These are phyloP conservation scores for Lamellibrachia columna DNA, from an alignment of 2,888 invertebrate species.

Conservation along the genomic window DNA sequence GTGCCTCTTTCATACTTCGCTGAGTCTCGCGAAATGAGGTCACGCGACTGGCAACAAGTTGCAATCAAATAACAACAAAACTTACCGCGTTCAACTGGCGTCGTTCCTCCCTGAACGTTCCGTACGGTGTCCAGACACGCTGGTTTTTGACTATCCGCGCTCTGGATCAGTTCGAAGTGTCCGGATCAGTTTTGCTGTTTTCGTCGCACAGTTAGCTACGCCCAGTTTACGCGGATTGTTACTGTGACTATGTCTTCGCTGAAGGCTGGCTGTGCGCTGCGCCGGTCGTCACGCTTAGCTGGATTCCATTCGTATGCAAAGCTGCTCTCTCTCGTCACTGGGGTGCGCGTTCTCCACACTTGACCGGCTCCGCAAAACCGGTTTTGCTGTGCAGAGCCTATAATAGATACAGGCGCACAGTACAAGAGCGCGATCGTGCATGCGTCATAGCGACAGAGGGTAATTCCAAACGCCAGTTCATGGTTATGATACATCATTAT, in stretches of 20 bases:
- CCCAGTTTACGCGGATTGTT: background rate
- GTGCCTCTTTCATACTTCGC: background rate
- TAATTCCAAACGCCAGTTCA: background rate
- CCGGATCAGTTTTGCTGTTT: background rate
- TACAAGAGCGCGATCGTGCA: background rate
- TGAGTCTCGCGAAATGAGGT: background rate
- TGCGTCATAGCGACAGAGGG: background rate
- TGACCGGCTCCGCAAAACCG: background rate
- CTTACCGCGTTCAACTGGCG: background rate
- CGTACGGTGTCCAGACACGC: background rate
- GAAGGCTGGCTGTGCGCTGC: background rate
- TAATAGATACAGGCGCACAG: background rate
- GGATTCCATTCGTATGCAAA: constrained; percentile 7
- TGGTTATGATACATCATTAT: background rate
- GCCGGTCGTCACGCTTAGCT: background rate
- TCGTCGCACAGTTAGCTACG: background rate
- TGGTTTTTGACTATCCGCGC: background rate
- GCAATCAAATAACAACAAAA: background rate
- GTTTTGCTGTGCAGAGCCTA: background rate
- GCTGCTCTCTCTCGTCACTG: background rate
- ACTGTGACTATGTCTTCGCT: constrained; percentile 13
- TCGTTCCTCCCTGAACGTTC: background rate
- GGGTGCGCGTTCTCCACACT: background rate
- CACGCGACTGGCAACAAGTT: background rate
- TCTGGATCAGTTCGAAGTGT: background rate